Evolutionary conservation across 2,797 vertebrate species (phyloP).

Genomic region (Ctenosaura bakeri): DNA sequence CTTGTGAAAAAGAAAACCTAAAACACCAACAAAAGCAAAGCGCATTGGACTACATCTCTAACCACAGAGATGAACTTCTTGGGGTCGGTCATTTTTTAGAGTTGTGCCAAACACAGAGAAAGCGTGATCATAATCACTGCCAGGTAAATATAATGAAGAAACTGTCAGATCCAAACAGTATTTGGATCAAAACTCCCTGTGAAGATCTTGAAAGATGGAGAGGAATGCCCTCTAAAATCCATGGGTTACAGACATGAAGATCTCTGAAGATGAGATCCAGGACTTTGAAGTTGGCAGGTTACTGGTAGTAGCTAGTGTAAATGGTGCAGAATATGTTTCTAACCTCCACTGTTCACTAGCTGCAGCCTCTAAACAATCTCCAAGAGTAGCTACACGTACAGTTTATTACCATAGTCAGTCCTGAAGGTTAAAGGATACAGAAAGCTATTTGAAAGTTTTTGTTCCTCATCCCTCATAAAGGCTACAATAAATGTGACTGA

Average conservation of each 20-base stretch:
- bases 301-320: neutral
- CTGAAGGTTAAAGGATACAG: neutral
- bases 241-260: neutral
- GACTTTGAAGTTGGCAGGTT: neutral
- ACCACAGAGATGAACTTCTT: too few species aligned
- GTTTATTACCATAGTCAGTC: neutral
- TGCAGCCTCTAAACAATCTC: neutral
- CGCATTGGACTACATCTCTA: neutral
- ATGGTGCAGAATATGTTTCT: neutral
- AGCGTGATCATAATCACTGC: too few species aligned
- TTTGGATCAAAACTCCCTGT: neutral
- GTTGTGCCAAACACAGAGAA: too few species aligned
- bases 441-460: neutral
- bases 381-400: neutral
- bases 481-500: neutral
- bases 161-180: too few species aligned
- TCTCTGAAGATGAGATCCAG: neutral
- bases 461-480: neutral
- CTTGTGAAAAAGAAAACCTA: neutral
- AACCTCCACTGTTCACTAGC: neutral
- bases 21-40: neutral
- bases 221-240: neutral
- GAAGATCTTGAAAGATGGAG: neutral
- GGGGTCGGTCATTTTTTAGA: too few species aligned
- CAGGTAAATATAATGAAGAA: neutral